These are phyloP conservation scores for Leptocoma aspasia DNA, from an alignment of 2,113 vertebrate species.

Conservation along the genomic window DNA sequence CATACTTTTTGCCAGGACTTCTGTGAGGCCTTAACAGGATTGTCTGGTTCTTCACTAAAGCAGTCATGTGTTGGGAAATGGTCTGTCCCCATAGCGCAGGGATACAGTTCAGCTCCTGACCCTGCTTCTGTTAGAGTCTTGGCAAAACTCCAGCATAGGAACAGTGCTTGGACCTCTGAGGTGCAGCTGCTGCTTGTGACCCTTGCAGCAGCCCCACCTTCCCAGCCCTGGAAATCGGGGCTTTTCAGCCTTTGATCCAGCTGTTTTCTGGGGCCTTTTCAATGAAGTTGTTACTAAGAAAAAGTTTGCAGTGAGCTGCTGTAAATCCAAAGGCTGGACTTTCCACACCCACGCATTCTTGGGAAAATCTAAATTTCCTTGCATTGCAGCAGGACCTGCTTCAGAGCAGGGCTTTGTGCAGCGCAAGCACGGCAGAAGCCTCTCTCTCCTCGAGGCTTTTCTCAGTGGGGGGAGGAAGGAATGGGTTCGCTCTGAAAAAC, in stretches of 20 bases:
- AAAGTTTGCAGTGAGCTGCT: neutral
- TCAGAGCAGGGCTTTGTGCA: neutral
- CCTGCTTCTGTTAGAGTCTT: neutral
- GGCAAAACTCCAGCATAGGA: neutral
- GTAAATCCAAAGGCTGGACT: neutral
- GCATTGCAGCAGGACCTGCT: neutral
- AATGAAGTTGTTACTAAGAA: neutral
- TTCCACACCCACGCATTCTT: neutral
- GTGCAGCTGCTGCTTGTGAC: neutral
- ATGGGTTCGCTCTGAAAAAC: neutral
- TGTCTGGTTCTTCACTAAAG: neutral
- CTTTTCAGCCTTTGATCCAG: neutral
- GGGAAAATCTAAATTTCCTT: neutral
- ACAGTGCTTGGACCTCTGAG: neutral
- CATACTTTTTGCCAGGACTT: neutral
- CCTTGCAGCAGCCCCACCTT: neutral
- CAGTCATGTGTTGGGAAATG: neutral
- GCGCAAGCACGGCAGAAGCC: neutral
- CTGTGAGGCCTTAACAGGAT: neutral
- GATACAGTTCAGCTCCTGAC: neutral
- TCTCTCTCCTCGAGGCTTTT: neutral
- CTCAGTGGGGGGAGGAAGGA: conserved; percentile 40
- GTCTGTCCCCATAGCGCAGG: neutral
- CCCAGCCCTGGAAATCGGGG: neutral
- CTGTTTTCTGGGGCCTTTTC: neutral